Percentiles rank a stretch among this genome's conserved stretches.
Evolutionary conservation across 2,888 invertebrate genomes (phyloP).

Genomic region (Cordilura impudica): DNA sequence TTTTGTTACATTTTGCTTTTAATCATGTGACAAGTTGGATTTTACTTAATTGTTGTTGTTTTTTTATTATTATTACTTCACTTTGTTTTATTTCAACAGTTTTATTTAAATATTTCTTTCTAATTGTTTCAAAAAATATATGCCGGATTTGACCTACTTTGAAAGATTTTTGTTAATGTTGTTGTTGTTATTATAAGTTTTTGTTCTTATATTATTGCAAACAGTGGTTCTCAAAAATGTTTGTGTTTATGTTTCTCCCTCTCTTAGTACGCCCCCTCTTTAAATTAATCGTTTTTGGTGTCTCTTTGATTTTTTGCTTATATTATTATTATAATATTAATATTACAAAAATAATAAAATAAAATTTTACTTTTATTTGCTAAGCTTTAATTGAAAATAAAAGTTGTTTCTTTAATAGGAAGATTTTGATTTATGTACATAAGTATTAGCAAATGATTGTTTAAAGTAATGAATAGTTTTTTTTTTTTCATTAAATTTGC

Average conservation of each 20-base stretch:
- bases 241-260: background rate
- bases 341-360: too few species aligned
- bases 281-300: too few species aligned
- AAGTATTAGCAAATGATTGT: too few species aligned
- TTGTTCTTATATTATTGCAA: background rate
- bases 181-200: background rate
- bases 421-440: too few species aligned
- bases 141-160: conserved; percentile 50
- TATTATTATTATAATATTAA: too few species aligned
- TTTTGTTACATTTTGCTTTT: background rate
- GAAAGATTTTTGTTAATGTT: background rate
- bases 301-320: too few species aligned
- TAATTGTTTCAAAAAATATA: background rate
- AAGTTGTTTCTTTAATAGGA: too few species aligned
- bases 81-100: background rate
- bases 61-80: background rate
- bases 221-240: background rate
- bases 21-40: background rate
- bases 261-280: too few species aligned
- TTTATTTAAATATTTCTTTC: background rate
- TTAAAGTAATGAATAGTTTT: too few species aligned
- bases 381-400: too few species aligned
- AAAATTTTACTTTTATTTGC: too few species aligned
- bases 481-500: too few species aligned
- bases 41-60: background rate